phyloP scores from a whole-genome alignment of 2,888 invertebrate species.

The Xanthorhoe designata region DNA sequence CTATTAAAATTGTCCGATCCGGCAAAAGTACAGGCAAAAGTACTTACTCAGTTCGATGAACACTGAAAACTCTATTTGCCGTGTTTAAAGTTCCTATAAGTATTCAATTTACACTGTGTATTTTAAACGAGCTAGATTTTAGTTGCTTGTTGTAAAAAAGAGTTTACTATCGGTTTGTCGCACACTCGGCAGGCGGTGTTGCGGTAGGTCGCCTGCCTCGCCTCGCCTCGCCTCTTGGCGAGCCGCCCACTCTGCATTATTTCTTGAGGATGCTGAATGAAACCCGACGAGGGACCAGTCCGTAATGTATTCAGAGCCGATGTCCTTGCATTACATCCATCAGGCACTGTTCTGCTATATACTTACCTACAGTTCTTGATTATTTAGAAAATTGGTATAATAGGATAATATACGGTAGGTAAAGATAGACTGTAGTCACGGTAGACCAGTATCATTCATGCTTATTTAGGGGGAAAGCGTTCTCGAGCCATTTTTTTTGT shows the following conservation, averaged over 20 bases:
- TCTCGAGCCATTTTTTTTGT: no score
- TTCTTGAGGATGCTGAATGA: not conserved
- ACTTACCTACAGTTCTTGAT: not conserved
- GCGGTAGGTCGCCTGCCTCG: not conserved
- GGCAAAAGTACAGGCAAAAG: not conserved
- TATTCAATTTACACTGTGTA: no score
- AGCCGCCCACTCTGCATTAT: not conserved
- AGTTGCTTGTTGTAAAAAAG: no score
- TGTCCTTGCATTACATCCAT: not conserved
- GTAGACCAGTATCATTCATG: not conserved
- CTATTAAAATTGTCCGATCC: not conserved
- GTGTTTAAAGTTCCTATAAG: not conserved
- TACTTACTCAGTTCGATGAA: not conserved
- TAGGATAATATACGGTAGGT: no score
- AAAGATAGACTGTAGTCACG: no score
- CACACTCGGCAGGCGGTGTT: not conserved
- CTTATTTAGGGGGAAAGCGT: not conserved
- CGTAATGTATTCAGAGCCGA: not conserved
- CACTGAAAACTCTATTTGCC: not conserved
- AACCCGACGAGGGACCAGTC: not conserved
- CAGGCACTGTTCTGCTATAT: not conserved
- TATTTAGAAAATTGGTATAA: not conserved
- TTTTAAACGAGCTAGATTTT: no score
- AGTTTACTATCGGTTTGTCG: no score
- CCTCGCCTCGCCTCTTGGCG: not conserved